Base-by-base conservation (phyloP, 2,113 vertebrate species). In the Grus americana region DNA sequence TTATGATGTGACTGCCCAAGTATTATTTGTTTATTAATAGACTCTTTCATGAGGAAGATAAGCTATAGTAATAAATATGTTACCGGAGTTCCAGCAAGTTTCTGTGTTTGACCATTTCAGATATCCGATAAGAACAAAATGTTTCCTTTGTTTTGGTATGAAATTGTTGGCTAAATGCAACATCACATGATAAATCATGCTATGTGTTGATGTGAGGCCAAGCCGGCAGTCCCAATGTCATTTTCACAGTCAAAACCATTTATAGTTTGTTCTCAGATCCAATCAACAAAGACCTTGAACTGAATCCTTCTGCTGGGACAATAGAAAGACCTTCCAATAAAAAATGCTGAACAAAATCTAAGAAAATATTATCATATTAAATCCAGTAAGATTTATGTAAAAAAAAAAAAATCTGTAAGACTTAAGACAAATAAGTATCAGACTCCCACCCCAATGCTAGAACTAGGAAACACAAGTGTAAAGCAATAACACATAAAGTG, bases 251-350 rank as follows among this genome's bases (percentile, higher is more conserved):
- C 8, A 9, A 93, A 91, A 46, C 82, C 92, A 97, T 96, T 95
- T 96, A 93, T 97, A 96, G 94, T 74, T 95, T 93, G 75, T 81
- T 95, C 54, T 95, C 76, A 86, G 68, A 95, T 79, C 8, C 40
- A 67, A 62, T 76, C 66, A 94, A 52, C 38, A 59, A 86, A 84
- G 74, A 34, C 86, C 63, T 94, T 79, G 52, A 76, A 67, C 62
- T 79, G 68, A 78, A 87, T 94, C 70, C 34, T 62, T 85, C 42
- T 4, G 1, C 34, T 73, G 5, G 21, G 68, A 49, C 61, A 88
- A 61, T n/a, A 91, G 75, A 92, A 93, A 90, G 34, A 22, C 46
- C 36, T 88, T 88, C 30, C 49, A 84, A 12, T 92, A 72, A 86
- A 82, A 84, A 72, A 12, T 15, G 18, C 15, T 32, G 71, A 49